A percentile compares a stretch with the other conserved stretches of the same genome.
These are phyloP conservation scores for Rhincodon typus DNA, from an alignment of 2,797 vertebrate genomes.

Conservation along the genomic window DNA sequence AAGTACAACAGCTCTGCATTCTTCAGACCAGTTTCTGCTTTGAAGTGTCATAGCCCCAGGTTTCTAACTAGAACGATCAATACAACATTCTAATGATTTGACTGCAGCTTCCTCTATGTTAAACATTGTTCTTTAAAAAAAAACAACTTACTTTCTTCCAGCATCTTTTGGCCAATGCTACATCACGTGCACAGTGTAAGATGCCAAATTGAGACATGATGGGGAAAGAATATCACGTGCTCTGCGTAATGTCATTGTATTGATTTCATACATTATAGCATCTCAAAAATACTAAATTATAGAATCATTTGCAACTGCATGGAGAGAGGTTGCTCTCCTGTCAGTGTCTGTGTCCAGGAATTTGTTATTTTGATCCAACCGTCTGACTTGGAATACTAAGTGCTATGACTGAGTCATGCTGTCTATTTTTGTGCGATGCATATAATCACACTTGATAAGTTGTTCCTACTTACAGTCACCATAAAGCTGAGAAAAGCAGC, in stretches of 20 bases:
- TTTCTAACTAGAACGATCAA: neutral
- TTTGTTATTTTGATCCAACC: neutral
- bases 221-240: neutral
- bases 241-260: neutral
- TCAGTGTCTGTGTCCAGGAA: neutral
- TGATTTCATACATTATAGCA: neutral
- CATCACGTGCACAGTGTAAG: neutral
- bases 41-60: neutral
- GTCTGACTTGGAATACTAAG: neutral
- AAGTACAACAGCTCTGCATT: neutral
- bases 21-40: neutral
- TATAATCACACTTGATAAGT: conserved; percentile 16
- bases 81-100: neutral
- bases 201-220: neutral
- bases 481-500: neutral
- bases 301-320: neutral
- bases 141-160: neutral
- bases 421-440: neutral
- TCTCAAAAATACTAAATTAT: neutral
- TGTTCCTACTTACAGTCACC: neutral
- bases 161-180: neutral
- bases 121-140: neutral
- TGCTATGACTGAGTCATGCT: neutral
- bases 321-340: neutral
- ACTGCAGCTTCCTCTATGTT: neutral